phyloP scores from a whole-genome alignment of 2,888 invertebrate species.

The Timema cristinae region DNA sequence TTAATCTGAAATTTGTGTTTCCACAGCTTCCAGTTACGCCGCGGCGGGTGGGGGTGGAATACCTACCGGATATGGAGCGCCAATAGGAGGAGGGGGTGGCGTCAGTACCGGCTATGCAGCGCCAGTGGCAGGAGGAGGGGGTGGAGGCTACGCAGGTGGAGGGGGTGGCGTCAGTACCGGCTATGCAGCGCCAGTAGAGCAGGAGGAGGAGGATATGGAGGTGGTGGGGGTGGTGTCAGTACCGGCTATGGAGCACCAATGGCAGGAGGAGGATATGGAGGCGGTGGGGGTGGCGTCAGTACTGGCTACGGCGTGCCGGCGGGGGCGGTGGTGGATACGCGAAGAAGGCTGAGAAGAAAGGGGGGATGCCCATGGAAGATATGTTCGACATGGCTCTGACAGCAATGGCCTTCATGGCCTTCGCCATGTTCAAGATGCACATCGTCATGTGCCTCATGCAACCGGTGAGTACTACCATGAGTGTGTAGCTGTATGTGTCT shows the following conservation, averaged over 20 bases:
- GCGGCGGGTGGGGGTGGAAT: no score
- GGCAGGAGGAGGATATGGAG: slow-evolving; percentile 29
- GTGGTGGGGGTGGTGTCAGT: slow-evolving; percentile 33
- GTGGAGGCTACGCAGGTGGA: slow-evolving; percentile 32
- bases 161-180: slow-evolving; percentile 7
- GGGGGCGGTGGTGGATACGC: slow-evolving; percentile 26
- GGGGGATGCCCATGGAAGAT: slow-evolving; percentile 59
- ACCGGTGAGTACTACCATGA: slow-evolving; percentile 46
- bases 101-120: neutral
- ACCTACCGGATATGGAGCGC: slow-evolving; percentile 34
- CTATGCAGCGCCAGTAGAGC: neutral
- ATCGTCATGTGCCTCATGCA: slow-evolving; percentile 68
- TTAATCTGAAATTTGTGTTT: no score
- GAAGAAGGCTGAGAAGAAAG: slow-evolving; percentile 39
- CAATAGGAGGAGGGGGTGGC: slow-evolving; percentile 47
- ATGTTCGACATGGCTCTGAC: slow-evolving; percentile 77
- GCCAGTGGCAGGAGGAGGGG: neutral
- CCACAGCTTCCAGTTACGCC: no score
- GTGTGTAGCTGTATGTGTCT: no score
- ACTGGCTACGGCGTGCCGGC: neutral
- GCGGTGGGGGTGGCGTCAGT: slow-evolving; percentile 28
- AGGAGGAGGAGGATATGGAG: slow-evolving; percentile 32
- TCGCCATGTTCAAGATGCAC: slow-evolving; percentile 75
- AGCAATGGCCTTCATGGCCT: slow-evolving; percentile 74
- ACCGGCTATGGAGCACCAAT: slow-evolving; percentile 13